Conservation (phyloP, 1,140 invertebrate species). For the Drosophila aff. region DNA sequence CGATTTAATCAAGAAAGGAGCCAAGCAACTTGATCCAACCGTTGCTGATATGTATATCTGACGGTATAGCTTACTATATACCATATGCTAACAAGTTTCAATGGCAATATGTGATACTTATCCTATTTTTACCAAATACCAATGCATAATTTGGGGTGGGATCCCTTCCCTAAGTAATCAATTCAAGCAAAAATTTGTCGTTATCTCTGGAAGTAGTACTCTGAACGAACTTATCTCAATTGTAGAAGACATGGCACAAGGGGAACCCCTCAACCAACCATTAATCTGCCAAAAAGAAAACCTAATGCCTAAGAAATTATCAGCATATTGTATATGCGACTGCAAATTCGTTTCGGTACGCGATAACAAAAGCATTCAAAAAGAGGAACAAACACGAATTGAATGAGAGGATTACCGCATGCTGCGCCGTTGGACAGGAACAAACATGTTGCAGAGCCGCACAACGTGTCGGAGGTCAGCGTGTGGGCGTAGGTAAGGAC, state of each 20-base stretch:
- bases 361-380: conserved; percentile 24
- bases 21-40: no score
- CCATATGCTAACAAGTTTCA: no score
- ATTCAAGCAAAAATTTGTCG: background rate
- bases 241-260: background rate
- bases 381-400: conserved; percentile 60
- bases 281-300: background rate
- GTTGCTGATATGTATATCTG: no score
- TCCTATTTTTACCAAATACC: no score
- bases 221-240: background rate
- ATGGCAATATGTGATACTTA: no score
- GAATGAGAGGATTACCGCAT: conserved; percentile 46
- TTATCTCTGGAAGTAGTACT: background rate
- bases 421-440: conserved; percentile 37
- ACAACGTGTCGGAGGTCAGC: conserved; percentile 33
- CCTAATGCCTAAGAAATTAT: background rate
- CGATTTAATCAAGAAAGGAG: background rate
- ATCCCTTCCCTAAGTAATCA: background rate
- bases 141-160: no score
- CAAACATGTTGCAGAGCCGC: conserved; percentile 62
- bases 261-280: background rate
- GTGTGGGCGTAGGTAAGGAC: conserved; percentile 27
- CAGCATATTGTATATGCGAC: background rate
- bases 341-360: background rate
- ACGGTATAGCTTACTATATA: no score